Evolutionary conservation across 2,113 vertebrate genomes (phyloP), one percentile per base, ranked within the genome.

Genomic region (Hippocampus zosterae): DNA sequence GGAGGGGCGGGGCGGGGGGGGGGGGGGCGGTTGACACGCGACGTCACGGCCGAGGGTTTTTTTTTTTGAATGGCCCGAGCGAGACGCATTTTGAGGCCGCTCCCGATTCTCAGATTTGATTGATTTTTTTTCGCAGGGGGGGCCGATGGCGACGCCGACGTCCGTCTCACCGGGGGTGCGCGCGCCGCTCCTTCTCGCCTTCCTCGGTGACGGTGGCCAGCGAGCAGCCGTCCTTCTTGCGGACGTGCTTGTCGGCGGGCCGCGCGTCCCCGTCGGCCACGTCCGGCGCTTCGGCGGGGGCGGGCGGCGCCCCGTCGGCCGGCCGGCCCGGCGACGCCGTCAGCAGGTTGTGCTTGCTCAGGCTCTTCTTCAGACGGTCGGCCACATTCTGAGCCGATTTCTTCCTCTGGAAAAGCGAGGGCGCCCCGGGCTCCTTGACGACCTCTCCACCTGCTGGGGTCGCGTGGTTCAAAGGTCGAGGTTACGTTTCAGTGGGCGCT

Each of bases 191-290:
- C 3, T 44, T 67, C 50, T 85, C 72, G 67, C 75, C 71, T 85
- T 98, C 96, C 84, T 98, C 97, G 3, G 90, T 92, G 46, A 99
- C 96, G 0, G 95, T 94, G 13, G 93, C 92, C 83, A 97, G 69
- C 69, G 88, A 84, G 56, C 89, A 75, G 2, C 88, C 90, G 48
- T 96, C 95, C 75, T 94, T 96, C 88, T 92, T 96, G 68, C 92
- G 87, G 70, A 84, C 68, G 40, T 72, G 70, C 79, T 96, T 98
- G 68, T 83, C 23, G 23, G 25, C 55, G 23, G 4, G 8, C 55
- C 40, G 90, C 57, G 91, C 94, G 25, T 40, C 62, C 0, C 68
- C 59, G 59, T 91, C 89, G 1, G 9, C 44, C 84, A 82, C 75
- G 75, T 84, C 33, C 6, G 5, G 80, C 18, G 64, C 62, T 1